phyloP scores from a whole-genome alignment of 2,113 vertebrate genomes.

The Parotia lawesii region DNA sequence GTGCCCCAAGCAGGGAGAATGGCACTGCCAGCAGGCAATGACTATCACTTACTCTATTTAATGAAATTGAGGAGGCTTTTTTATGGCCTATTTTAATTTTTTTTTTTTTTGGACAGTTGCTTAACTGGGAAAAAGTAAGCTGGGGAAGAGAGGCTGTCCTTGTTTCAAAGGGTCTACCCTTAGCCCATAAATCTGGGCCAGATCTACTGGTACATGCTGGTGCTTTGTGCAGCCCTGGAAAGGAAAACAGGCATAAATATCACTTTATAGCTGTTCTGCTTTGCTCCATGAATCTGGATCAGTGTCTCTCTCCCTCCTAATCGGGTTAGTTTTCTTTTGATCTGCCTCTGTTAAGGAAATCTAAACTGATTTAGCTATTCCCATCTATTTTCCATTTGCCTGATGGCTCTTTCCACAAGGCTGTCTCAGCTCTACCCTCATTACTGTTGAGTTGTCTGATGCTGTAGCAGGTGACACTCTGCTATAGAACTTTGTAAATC shows the following conservation, averaged over 20 bases:
- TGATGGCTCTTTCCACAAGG: neutral
- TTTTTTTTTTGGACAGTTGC: neutral
- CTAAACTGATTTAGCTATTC: conserved; percentile 10
- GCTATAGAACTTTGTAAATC: neutral
- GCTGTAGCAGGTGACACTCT: neutral
- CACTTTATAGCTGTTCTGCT: neutral
- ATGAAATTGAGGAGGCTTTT: neutral
- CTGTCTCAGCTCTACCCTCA: neutral
- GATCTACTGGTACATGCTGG: neutral
- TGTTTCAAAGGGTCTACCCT: neutral
- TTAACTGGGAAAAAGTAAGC: neutral
- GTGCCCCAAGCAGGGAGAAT: neutral
- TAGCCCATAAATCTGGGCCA: neutral
- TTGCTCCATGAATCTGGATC: conserved; percentile 1
- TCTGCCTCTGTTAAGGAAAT: neutral
- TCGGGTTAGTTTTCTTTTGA: conserved; percentile 21
- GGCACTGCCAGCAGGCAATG: neutral
- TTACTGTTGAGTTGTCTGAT: neutral
- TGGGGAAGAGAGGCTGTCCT: neutral
- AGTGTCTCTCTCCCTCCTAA: conserved; percentile 4
- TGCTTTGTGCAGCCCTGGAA: neutral
- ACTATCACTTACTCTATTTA: neutral
- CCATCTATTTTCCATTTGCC: neutral
- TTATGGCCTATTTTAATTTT: neutral
- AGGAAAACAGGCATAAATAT: conserved; percentile 13